Evolutionary conservation across 92 coral and sea anemone genomes (phyloP).

Genomic region (Palythoa caribaeorum): DNA sequence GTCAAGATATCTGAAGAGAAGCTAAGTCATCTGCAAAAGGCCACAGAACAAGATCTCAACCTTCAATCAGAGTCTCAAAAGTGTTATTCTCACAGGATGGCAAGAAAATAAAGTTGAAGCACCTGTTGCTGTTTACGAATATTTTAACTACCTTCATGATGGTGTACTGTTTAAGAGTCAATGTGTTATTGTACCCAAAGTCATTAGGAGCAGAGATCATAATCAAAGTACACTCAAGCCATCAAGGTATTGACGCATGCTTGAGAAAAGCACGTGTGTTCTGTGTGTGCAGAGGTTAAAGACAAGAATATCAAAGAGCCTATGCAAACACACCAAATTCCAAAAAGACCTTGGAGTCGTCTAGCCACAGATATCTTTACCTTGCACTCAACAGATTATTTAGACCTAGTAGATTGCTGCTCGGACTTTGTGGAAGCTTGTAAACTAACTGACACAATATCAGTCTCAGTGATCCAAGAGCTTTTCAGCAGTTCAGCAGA

Average conservation of each 20-base stretch:
- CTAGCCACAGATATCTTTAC: slow-evolving; percentile 55
- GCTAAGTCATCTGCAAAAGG: no score
- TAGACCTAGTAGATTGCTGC: slow-evolving; percentile 66
- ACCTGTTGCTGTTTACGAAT: no score
- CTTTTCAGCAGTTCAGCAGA: slow-evolving; percentile 54
- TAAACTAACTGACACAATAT: slow-evolving; percentile 52
- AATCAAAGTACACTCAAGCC: slow-evolving; percentile 19
- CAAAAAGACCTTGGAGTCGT: slow-evolving; percentile 69
- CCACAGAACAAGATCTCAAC: no score
- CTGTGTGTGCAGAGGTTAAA: slow-evolving; percentile 57
- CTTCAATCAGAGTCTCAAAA: no score
- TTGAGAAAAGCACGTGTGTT: slow-evolving; percentile 37
- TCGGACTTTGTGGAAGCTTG: slow-evolving; percentile 68
- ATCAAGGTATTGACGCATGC: slow-evolving; percentile 31
- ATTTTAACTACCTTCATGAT: no score
- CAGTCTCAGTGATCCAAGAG: slow-evolving; percentile 56
- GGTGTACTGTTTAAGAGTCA: background rate
- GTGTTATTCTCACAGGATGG: no score
- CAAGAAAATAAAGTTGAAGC: no score
- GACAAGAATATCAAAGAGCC: slow-evolving; percentile 48
- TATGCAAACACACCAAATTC: slow-evolving; percentile 60
- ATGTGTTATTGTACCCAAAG: background rate
- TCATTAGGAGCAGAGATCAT: background rate
- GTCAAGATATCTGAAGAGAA: no score
- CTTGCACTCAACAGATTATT: slow-evolving; percentile 50